These are phyloP conservation scores for Triplophysa siluroides DNA, from an alignment of 2,113 vertebrate species.

Conservation along the genomic window DNA sequence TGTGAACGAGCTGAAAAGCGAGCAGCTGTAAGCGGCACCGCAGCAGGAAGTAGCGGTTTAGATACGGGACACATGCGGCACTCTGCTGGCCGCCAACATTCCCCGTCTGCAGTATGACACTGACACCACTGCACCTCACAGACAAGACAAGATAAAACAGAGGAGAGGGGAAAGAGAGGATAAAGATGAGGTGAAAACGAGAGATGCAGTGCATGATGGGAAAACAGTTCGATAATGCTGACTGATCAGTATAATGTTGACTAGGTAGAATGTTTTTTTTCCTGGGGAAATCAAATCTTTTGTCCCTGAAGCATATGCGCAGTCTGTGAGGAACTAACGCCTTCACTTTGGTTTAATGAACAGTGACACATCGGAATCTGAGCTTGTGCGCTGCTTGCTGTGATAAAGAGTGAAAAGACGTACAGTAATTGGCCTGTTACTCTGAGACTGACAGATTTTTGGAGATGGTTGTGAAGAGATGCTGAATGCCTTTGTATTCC, in stretches of 20 bases:
- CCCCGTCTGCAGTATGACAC: constrained; percentile 21
- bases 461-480: constrained; percentile 13
- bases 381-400: not conserved
- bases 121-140: constrained; percentile 15
- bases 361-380: constrained; percentile 5
- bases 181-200: not conserved
- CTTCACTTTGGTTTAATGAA: constrained; percentile 15
- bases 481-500: not conserved
- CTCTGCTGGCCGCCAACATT: constrained; percentile 13
- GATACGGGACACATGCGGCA: constrained; percentile 16
- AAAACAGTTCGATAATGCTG: constrained; percentile 34
- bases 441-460: constrained; percentile 21
- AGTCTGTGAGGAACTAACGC: constrained; percentile 10
- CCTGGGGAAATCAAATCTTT: constrained; percentile 8
- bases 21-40: constrained; percentile 47
- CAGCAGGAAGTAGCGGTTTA: constrained; percentile 30
- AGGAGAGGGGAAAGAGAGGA: constrained; percentile 22
- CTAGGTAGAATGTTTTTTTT: constrained; percentile 19
- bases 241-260: constrained; percentile 20
- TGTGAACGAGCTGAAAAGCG: constrained; percentile 49
- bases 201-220: constrained; percentile 4
- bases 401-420: constrained; percentile 16
- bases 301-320: not conserved
- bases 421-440: not conserved
- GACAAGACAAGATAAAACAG: constrained; percentile 1